Evolutionary conservation across 1,140 invertebrate species (phyloP).

Genomic region (Cardiocondyla obscurior): DNA sequence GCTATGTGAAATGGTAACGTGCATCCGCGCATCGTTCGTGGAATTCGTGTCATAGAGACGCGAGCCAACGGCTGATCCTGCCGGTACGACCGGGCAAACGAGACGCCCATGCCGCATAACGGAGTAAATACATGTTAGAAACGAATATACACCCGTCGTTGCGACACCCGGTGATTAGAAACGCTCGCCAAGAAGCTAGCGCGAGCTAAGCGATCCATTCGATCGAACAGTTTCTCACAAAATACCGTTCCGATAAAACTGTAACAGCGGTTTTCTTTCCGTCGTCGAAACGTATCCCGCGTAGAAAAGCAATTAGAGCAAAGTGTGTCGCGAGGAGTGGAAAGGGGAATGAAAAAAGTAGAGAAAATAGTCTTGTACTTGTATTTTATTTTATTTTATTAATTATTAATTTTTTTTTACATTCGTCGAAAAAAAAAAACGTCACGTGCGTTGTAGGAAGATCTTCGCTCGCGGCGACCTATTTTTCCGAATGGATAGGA

Average conservation of each 20-base stretch:
- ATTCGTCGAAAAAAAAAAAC: neutral
- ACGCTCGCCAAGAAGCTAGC: neutral
- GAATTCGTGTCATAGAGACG: conserved; percentile 64
- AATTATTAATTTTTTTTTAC: neutral
- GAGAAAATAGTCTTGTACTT: too few relatives aligned
- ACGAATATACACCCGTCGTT: neutral
- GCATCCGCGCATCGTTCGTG: conserved; percentile 24
- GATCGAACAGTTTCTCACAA: neutral
- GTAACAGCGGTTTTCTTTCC: neutral
- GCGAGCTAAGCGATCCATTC: neutral
- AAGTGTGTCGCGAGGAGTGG: neutral
- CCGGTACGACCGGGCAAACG: neutral
- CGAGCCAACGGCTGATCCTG: conserved; percentile 48
- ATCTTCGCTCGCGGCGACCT: conserved; percentile 18
- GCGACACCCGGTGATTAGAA: neutral
- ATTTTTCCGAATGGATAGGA: conserved; percentile 47
- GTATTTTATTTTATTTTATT: too few relatives aligned
- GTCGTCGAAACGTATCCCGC: neutral
- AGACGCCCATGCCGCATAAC: neutral
- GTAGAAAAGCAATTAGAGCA: neutral
- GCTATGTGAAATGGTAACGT: conserved; percentile 51
- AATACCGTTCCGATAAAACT: neutral
- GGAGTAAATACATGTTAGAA: conserved; percentile 1
- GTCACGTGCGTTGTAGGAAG: neutral
- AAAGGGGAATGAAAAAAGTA: too few relatives aligned